phyloP scores from a whole-genome alignment of 2,113 vertebrate species.

The Ceyx margarethae region DNA sequence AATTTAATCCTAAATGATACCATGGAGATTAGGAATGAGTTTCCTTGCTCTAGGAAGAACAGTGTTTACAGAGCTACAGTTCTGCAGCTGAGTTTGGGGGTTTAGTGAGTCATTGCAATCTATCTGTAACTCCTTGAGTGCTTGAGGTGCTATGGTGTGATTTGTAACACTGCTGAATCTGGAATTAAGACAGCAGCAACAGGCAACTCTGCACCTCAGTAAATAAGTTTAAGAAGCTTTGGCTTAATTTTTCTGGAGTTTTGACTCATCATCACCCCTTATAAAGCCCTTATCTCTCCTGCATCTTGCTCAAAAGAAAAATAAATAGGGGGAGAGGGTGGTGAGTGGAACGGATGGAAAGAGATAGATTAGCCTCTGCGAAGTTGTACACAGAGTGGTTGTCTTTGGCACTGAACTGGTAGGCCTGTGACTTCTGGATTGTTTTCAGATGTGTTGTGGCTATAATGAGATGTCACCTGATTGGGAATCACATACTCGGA shows the following conservation, averaged over 20 bases:
- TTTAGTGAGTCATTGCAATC: background rate
- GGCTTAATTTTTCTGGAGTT: background rate
- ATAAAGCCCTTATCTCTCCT: background rate
- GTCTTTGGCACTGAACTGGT: background rate
- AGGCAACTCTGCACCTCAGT: background rate
- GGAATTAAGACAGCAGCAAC: background rate
- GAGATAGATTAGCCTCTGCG: background rate
- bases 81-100: background rate
- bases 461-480: background rate
- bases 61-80: background rate
- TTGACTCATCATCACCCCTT: background rate
- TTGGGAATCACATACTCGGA: background rate
- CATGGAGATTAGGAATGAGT: background rate
- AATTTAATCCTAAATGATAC: slow-evolving; percentile 28
- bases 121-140: background rate
- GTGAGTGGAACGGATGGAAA: background rate
- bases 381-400: background rate
- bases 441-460: background rate
- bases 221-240: background rate
- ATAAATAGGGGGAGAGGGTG: background rate
- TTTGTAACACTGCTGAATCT: background rate
- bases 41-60: background rate
- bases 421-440: background rate
- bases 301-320: background rate
- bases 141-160: background rate